Conservation (phyloP, 2,797 vertebrate species). For the Trichosurus vulpecula region DNA sequence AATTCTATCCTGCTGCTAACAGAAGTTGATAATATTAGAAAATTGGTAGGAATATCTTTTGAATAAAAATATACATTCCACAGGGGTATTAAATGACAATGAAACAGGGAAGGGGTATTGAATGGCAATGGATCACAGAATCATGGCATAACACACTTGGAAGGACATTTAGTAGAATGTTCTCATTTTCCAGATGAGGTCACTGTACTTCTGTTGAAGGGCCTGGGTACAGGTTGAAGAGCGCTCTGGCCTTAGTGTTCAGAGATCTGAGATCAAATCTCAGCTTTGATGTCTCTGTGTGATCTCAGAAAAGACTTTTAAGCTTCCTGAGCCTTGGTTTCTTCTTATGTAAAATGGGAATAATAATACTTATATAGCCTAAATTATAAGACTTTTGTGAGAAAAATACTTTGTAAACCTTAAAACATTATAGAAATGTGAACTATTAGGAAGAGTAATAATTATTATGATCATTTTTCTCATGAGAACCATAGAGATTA, state of each 20-base stretch:
- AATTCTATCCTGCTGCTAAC: neutral
- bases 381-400: neutral
- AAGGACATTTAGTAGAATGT: neutral
- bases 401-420: neutral
- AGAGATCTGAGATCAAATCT: neutral
- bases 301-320: neutral
- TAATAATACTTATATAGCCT: neutral
- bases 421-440: neutral
- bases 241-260: neutral
- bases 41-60: neutral
- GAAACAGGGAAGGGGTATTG: neutral
- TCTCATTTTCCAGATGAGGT: neutral
- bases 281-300: neutral
- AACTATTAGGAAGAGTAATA: neutral
- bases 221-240: neutral
- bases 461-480: neutral
- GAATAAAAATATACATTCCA: constrained; percentile 9
- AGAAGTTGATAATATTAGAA: neutral
- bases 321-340: neutral
- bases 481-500: neutral
- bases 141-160: neutral
- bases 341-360: neutral
- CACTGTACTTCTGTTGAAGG: neutral
- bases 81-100: neutral
- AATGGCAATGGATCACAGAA: neutral